phyloP scores from a whole-genome alignment of 2,113 vertebrate genomes.

The Labrus mixtus region DNA sequence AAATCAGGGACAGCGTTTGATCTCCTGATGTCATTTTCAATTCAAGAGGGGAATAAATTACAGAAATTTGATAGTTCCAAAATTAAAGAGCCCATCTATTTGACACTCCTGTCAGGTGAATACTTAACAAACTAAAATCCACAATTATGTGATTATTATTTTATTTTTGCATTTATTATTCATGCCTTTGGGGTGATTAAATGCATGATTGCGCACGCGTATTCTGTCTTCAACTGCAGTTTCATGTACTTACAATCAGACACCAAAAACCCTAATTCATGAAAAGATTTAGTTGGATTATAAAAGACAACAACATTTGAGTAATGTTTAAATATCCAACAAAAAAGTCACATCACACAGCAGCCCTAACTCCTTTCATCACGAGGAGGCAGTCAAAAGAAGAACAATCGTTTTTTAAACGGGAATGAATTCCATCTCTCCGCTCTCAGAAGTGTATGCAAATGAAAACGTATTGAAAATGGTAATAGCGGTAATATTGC shows the following conservation, averaged over 20 bases:
- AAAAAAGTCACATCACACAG: background rate
- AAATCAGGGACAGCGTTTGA: constrained; percentile 66
- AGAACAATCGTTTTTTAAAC: background rate
- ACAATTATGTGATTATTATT: constrained; percentile 27
- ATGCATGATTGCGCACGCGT: background rate
- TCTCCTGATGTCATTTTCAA: constrained; percentile 68
- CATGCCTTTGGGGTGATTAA: background rate
- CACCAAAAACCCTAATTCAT: background rate
- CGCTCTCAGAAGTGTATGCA: constrained; percentile 24
- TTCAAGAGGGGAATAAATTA: constrained; percentile 71
- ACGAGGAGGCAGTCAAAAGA: background rate
- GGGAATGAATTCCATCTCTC: constrained; percentile 28
- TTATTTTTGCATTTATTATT: constrained; percentile 1
- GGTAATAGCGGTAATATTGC: constrained; percentile 61
- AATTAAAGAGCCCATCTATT: constrained; percentile 51
- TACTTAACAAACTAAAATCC: constrained; percentile 47
- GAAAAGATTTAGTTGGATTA: background rate
- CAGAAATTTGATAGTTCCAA: constrained; percentile 53
- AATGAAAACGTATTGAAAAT: constrained; percentile 62
- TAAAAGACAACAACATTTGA: background rate
- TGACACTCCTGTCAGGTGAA: constrained; percentile 49
- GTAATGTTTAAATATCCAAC: background rate
- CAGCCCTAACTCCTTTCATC: constrained; percentile 13
- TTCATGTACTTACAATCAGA: background rate
- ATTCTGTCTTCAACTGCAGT: background rate